Percentiles rank a stretch among this genome's conserved stretches.
Conservation (phyloP, 2,888 invertebrate genomes). For the Frankliniella intonsa region DNA sequence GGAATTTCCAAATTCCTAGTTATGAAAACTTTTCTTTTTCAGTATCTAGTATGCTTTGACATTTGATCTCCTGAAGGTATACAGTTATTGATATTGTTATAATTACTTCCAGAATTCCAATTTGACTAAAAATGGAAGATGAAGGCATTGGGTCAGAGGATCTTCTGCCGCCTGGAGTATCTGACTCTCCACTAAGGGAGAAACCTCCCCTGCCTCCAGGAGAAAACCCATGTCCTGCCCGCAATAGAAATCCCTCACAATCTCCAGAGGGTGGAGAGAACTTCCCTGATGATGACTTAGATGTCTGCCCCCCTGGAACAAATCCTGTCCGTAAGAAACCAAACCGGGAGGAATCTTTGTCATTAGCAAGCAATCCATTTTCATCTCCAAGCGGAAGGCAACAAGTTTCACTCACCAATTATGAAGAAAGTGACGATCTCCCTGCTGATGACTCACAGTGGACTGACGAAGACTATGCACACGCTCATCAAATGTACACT, state of each 20-base stretch:
- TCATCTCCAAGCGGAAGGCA: background rate
- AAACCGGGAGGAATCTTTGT: background rate
- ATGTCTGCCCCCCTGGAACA: background rate
- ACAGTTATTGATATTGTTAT: too few species aligned
- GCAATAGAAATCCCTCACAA: background rate
- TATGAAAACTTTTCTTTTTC: too few species aligned
- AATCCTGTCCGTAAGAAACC: background rate
- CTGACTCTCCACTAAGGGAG: background rate
- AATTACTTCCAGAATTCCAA: background rate
- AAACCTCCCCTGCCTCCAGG: background rate
- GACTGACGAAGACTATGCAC: background rate
- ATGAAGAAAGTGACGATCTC: background rate
- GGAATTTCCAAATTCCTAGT: too few species aligned
- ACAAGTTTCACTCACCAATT: background rate
- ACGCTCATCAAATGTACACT: background rate
- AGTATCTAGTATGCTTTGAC: too few species aligned
- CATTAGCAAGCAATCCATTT: background rate
- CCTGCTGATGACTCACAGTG: background rate
- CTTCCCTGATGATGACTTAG: background rate
- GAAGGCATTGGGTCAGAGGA: background rate
- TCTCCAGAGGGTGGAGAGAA: background rate
- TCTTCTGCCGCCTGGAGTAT: background rate
- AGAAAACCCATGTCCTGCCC: background rate
- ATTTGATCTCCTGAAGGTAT: too few species aligned
- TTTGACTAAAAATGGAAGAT: background rate